Base-by-base conservation (phyloP, 2,113 vertebrate genomes). In the Pituophis catenifer region DNA sequence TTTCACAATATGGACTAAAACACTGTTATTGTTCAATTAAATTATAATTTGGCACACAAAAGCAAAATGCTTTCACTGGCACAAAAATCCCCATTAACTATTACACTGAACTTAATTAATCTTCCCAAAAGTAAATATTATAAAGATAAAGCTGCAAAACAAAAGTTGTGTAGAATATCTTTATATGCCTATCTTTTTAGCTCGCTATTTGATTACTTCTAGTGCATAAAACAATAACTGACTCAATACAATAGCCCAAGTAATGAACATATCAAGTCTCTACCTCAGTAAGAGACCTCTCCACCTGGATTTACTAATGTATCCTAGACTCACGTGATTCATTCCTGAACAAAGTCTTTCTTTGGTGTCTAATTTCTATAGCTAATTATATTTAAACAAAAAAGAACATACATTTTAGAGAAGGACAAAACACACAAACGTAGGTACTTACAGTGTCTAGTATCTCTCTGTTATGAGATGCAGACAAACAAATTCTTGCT, bases 401-500 rank as follows among this genome's bases (percentile, higher is more conserved):
- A 33, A 0, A 53, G 6, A 29, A n/a, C 23, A 19, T 89, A 48
- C 48, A 58, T 89, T 92, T 95, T 92, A 91, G 2, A 93, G 50
- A 62, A 92, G 75, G 53, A 53, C 23, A 70, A 38, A 92, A 9
- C 33, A 91, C 48, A 93, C 57, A 87, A 93, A 90, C 90, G 0
- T 50, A 94, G 33, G 91, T 48, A 98, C 98, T 99, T 96, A 99
- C 99, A 0, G 97, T 98, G 96, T 99, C 98, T 5, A 99, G 98
- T 97, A 99, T 99, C 94, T 99, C 98, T 98, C 97, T 98, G 97
- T 98, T 99, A 95, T 99, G 99, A 91, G 98, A 98, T 33, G 99
- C 99, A 8, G 99, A 99, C 54, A 99, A 94, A 89, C 99, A 99
- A 97, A 99, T 99, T 38, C 99, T 98, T 12, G 99, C 99, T 97